Conservation (phyloP, 2,113 vertebrate genomes). For the Petromus typicus region DNA sequence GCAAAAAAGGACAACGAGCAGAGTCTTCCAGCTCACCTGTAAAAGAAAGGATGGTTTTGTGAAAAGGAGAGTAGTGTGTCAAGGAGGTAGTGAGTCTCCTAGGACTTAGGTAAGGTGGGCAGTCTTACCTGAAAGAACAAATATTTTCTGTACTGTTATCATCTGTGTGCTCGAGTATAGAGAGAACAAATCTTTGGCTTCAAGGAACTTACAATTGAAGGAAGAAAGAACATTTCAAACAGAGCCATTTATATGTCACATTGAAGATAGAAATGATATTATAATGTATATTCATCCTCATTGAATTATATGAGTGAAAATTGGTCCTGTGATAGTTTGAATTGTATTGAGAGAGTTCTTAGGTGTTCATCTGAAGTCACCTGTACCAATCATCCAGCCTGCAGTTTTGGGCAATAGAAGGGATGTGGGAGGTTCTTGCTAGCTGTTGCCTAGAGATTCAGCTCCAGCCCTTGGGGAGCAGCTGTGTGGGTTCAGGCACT, state of each 20-base stretch:
- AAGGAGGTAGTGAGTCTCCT: background rate
- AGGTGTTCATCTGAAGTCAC: background rate
- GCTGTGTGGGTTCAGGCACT: background rate
- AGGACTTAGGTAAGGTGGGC: background rate
- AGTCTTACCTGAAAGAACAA: background rate
- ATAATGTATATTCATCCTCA: background rate
- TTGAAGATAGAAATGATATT: background rate
- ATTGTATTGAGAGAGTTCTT: background rate
- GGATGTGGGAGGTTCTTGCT: rapidly evolving
- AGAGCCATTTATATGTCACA: background rate
- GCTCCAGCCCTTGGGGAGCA: rapidly evolving
- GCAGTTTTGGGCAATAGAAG: background rate
- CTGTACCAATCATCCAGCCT: background rate
- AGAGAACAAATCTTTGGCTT: background rate
- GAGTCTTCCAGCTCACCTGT: background rate
- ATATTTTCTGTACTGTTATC: background rate
- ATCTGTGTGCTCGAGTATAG: background rate
- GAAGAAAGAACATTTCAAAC: background rate
- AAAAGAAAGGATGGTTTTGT: background rate
- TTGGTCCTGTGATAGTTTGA: background rate
- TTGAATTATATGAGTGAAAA: background rate
- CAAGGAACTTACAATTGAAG: background rate
- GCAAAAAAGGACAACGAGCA: background rate
- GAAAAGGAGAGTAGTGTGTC: rapidly evolving
- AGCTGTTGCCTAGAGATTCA: background rate